These are phyloP conservation scores for Exocentrus adspersus DNA, from an alignment of 2,888 invertebrate genomes.

Conservation along the genomic window DNA sequence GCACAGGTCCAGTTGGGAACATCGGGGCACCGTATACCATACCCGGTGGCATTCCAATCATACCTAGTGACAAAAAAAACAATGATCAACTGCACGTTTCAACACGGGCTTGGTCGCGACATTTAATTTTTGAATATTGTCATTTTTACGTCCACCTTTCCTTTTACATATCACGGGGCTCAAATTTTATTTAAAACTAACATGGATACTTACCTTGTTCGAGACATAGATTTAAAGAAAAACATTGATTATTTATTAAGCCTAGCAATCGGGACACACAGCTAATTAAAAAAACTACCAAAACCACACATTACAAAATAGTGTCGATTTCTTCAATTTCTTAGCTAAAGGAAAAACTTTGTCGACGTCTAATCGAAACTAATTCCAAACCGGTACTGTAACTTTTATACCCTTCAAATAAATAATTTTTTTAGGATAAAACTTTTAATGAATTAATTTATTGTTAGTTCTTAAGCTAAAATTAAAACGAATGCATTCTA, in stretches of 20 bases:
- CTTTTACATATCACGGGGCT: slow-evolving; percentile 4
- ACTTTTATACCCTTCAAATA: too few species aligned
- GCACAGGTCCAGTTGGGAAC: slow-evolving; percentile 62
- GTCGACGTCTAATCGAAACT: slow-evolving; percentile 32
- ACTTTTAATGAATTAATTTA: too few species aligned
- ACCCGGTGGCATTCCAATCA: slow-evolving; percentile 64
- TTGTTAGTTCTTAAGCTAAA: too few species aligned
- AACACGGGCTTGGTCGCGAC: slow-evolving; percentile 3
- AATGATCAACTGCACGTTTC: slow-evolving; percentile 19
- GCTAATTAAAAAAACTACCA: slow-evolving; percentile 56
- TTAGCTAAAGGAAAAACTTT: slow-evolving; percentile 32
- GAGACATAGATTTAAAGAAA: slow-evolving; percentile 25
- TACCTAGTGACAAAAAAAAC: slow-evolving; percentile 59
- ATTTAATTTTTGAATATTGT: slow-evolving; percentile 43
- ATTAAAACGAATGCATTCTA: too few species aligned
- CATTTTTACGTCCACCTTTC: slow-evolving; percentile 42
- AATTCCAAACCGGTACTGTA: slow-evolving; percentile 15
- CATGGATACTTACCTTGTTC: slow-evolving; percentile 53
- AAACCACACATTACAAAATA: slow-evolving; percentile 54
- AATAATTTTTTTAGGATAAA: too few species aligned
- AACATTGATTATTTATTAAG: slow-evolving; percentile 47
- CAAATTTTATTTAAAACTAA: slow-evolving; percentile 39
- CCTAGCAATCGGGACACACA: slow-evolving; percentile 59
- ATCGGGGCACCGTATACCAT: slow-evolving; percentile 63
- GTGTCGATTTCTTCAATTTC: slow-evolving; percentile 36